Conservation (phyloP, 2,888 invertebrate genomes). For the Plagodis dolabraria region DNA sequence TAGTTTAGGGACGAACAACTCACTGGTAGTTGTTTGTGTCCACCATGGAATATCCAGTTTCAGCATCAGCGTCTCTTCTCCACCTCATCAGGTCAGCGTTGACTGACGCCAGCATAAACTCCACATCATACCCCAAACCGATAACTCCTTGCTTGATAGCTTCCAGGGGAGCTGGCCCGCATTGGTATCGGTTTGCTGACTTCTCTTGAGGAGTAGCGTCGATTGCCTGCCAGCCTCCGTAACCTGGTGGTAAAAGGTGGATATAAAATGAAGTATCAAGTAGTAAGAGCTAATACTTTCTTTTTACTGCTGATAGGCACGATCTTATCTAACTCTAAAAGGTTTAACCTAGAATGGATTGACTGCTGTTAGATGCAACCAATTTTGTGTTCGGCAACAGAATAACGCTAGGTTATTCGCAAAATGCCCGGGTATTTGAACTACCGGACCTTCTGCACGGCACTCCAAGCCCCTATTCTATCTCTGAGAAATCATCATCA, state of each 20-base stretch:
- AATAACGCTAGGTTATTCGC: too few species aligned
- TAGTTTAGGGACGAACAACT: conserved; percentile 50
- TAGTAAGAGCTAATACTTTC: too few species aligned
- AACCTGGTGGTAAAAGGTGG: conserved; percentile 72
- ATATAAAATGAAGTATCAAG: too few species aligned
- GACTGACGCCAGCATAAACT: conserved; percentile 92
- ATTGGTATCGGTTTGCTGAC: conserved; percentile 89
- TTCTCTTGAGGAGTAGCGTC: conserved; percentile 94
- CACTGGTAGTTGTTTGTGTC: conserved; percentile 91
- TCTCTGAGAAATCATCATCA: too few species aligned
- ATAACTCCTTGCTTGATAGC: conserved; percentile 91
- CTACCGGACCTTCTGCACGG: too few species aligned
- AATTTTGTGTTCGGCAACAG: too few species aligned
- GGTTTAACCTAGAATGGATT: too few species aligned
- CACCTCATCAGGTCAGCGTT: conserved; percentile 93
- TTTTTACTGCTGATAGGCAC: too few species aligned
- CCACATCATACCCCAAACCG: conserved; percentile 89
- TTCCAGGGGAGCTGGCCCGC: conserved; percentile 92
- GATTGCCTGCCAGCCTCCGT: conserved; percentile 96
- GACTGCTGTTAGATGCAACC: too few species aligned
- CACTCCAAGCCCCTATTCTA: too few species aligned
- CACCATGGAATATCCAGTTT: conserved; percentile 87
- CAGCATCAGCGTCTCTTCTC: conserved; percentile 87
- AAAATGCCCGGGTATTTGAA: too few species aligned
- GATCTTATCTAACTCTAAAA: too few species aligned